Conservation (phyloP, 2,888 invertebrate genomes). For the Dysmachus trigonus region DNA sequence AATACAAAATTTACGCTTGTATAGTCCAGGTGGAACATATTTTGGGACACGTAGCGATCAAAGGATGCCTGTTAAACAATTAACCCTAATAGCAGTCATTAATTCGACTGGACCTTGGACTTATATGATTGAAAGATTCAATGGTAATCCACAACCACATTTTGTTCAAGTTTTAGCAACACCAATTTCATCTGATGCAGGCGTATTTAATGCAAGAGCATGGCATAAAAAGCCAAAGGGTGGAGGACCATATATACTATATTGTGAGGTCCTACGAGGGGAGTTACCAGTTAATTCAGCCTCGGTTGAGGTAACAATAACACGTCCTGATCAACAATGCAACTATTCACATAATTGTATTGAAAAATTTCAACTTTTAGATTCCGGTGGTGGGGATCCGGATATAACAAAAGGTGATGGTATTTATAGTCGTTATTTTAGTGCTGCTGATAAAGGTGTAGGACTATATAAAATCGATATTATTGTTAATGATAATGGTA, state of each 20-base stretch:
- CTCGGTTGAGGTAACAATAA: conserved; percentile 67
- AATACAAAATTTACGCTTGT: conserved; percentile 65
- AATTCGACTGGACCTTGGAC: conserved; percentile 71
- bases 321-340: conserved; percentile 56
- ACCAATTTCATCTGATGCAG: conserved; percentile 59
- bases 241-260: conserved; percentile 65
- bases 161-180: conserved; percentile 71
- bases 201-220: conserved; percentile 64
- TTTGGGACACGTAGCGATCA: conserved; percentile 66
- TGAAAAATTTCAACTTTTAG: conserved; percentile 66
- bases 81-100: conserved; percentile 66
- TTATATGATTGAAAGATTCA: conserved; percentile 68
- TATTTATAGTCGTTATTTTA: conserved; percentile 71
- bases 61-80: conserved; percentile 66
- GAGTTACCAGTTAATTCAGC: conserved; percentile 69
- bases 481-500: conserved; percentile 67
- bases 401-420: conserved; percentile 73
- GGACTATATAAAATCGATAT: conserved; percentile 67
- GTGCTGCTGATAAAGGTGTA: conserved; percentile 62
- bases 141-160: conserved; percentile 70
- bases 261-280: conserved; percentile 68
- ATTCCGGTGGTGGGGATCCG: conserved; percentile 72
- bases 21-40: conserved; percentile 66
- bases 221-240: conserved; percentile 63
- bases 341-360: conserved; percentile 55